A percentile compares a stretch with the other conserved stretches of the same genome.
Conservation (phyloP, 2,113 vertebrate species). For the Odocoileus virginianus region DNA sequence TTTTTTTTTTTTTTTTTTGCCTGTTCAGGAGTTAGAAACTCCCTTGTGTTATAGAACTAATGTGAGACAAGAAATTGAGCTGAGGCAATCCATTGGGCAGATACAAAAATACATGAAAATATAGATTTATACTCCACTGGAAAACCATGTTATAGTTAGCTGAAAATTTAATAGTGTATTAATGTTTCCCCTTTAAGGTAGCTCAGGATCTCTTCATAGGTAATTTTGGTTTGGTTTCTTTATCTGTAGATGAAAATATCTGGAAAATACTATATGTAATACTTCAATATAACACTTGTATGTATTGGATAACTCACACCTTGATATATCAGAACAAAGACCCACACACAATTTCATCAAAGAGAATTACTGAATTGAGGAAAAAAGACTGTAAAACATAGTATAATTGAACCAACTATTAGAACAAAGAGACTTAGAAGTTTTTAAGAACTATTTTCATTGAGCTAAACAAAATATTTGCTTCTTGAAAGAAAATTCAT, state of each 20-base stretch:
- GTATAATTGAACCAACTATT: not conserved
- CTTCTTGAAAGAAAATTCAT: not conserved
- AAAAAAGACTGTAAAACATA: not conserved
- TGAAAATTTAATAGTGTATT: slow-evolving; percentile 12
- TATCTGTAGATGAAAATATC: not conserved
- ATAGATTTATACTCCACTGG: slow-evolving; percentile 30
- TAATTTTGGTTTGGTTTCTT: not conserved
- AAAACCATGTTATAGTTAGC: slow-evolving; percentile 2
- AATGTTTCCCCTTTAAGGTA: not conserved
- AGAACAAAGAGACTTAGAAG: not conserved
- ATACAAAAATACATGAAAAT: slow-evolving; percentile 41
- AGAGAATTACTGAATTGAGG: not conserved
- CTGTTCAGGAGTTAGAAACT: slow-evolving; percentile 23
- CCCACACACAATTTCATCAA: not conserved
- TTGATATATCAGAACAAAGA: not conserved
- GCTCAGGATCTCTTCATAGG: not conserved
- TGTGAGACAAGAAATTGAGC: slow-evolving; percentile 49
- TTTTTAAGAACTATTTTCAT: not conserved
- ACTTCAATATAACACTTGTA: not conserved
- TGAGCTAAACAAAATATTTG: not conserved
- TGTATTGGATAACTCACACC: not conserved
- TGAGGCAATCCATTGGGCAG: slow-evolving; percentile 32
- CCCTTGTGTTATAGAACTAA: slow-evolving; percentile 27
- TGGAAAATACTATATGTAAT: not conserved
- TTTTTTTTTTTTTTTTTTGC: not conserved